Base-by-base conservation (phyloP, 2,888 invertebrate species). In the Aricia artaxerxes region DNA sequence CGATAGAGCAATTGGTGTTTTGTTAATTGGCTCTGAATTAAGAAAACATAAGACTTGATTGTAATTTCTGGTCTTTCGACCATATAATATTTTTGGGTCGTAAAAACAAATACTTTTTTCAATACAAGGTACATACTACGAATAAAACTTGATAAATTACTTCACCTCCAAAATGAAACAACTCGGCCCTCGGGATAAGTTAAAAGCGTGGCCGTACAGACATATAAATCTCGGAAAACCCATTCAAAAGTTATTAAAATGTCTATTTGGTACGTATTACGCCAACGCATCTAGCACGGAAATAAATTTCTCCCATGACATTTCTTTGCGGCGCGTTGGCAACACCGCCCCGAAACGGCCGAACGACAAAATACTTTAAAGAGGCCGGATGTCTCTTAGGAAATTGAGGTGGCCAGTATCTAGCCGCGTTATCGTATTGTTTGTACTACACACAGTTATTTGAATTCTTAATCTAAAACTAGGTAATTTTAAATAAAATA, bases 261-360 rank as follows among this genome's bases (percentile, higher is more conserved):
- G 40, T 80, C 79, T 78, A 79, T 79, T 80, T 81, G 75, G 78
- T 81, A 78, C 79, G 60, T 73, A 78, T 72, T 80, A 81, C 78
- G 81, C 81, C 81, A 79, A 82, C 82, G 80, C 77, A 80, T 82
- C 78, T 69, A 80, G 73, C 81, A 80, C 61, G 73, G 40, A 78
- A 75, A 81, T 82, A 81, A 82, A 81, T 80, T 81, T 80, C 64
- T 78, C 78, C 78, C 80, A 79, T 82, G 80, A 82, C 82, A 81
- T 81, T 79, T 80, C 80, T 79, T 80, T 76, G 79, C 69, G 81
- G 79, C 80, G 80, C 80, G 81, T 82, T 83, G 82, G 82, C 82
- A 80, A 76, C 73, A 78, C 75, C 57, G 73, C 78, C 79, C 61
- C 57, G 75, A 79, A 76, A 76, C 79, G 79, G 78, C 24, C 60